phyloP scores from a whole-genome alignment of 1,140 invertebrate species.

The Heliconius himera region DNA sequence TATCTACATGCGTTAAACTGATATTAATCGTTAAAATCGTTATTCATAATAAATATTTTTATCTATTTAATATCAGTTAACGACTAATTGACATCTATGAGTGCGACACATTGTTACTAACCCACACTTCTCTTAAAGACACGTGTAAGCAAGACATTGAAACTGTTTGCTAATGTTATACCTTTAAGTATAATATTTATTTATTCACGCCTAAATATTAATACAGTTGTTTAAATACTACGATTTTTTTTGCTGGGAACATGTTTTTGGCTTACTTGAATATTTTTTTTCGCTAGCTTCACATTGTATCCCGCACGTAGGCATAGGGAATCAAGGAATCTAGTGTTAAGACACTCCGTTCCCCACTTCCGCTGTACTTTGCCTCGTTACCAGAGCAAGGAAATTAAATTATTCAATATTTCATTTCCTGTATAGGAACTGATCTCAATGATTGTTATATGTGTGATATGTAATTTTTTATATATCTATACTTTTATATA shows the following conservation, averaged over 20 bases:
- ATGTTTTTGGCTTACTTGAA: not conserved
- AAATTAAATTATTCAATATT: too few species aligned
- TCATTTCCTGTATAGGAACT: too few species aligned
- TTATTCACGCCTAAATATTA: not conserved
- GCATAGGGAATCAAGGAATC: too few species aligned
- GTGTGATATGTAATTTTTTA: not conserved
- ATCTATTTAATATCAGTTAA: not conserved
- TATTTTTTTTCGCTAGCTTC: too few species aligned
- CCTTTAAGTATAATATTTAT: not conserved
- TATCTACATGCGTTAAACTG: too few species aligned
- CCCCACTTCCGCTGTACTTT: too few species aligned
- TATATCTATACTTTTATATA: not conserved
- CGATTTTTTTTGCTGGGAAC: not conserved
- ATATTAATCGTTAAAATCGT: too few species aligned
- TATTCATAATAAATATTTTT: too few species aligned
- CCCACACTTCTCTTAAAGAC: not conserved
- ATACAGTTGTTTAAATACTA: not conserved
- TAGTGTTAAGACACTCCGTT: too few species aligned
- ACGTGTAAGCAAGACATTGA: conserved; percentile 18
- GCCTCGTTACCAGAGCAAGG: too few species aligned
- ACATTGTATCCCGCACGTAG: too few species aligned
- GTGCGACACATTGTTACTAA: not conserved
- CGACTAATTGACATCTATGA: not conserved
- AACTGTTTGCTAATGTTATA: conserved; percentile 10
- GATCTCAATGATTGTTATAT: too few species aligned